Evolutionary conservation across 2,113 vertebrate genomes (phyloP).

Genomic region (Athene noctua): DNA sequence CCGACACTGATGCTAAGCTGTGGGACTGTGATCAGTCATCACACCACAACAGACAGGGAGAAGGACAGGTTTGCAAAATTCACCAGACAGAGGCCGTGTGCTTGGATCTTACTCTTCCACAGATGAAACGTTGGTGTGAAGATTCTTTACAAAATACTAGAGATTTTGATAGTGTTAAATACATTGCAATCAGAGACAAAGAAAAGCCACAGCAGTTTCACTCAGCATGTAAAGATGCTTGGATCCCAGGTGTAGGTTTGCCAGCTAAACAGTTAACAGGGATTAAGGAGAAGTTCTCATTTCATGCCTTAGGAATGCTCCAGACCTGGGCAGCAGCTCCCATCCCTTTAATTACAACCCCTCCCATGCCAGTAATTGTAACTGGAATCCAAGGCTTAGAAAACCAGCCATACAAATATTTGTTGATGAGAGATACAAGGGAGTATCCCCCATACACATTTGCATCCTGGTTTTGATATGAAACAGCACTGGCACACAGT

Average conservation of each 20-base stretch:
- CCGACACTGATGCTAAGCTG: not conserved
- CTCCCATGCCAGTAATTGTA: not conserved
- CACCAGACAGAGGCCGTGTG: not conserved
- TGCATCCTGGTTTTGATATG: not conserved
- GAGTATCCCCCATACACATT: not conserved
- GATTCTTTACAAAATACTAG: not conserved
- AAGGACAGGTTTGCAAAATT: not conserved
- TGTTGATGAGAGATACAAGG: not conserved
- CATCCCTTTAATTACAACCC: not conserved
- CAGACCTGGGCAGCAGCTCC: not conserved
- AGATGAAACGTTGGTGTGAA: not conserved
- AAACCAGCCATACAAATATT: not conserved
- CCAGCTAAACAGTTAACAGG: not conserved
- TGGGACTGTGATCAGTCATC: not conserved
- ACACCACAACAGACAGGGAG: not conserved
- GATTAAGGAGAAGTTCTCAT: not conserved
- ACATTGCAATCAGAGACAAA: not conserved
- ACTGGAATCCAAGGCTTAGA: not conserved
- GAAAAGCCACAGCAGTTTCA: not conserved
- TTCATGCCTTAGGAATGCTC: not conserved
- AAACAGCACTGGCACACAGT: slow-evolving; percentile 11
- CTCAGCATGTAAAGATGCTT: not conserved
- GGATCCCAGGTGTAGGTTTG: not conserved
- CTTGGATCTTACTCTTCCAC: not conserved
- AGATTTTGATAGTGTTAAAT: not conserved